phyloP scores from a whole-genome alignment of 2,888 invertebrate genomes.

The Leucozona laternaria region DNA sequence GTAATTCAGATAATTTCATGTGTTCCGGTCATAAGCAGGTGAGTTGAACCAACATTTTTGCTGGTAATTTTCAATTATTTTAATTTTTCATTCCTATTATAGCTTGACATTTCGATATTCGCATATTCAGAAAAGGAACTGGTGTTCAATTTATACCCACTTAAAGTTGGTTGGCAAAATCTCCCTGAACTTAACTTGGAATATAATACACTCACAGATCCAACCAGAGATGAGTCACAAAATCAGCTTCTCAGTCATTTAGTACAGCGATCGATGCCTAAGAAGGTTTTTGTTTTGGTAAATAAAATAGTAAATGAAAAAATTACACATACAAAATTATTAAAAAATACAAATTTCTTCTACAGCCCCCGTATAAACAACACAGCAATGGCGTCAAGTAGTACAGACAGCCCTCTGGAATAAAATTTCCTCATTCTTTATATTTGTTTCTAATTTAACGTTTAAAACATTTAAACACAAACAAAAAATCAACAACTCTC shows the following conservation, averaged over 20 bases:
- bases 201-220: slow-evolving; percentile 82
- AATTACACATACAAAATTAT: neutral
- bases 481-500: slow-evolving; percentile 47
- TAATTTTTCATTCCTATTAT: neutral
- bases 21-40: slow-evolving; percentile 97
- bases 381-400: slow-evolving; percentile 64
- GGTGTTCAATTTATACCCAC: slow-evolving; percentile 83
- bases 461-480: slow-evolving; percentile 9
- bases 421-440: slow-evolving; percentile 46
- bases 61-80: neutral
- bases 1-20: slow-evolving; percentile 92
- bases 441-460: slow-evolving; percentile 64
- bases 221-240: slow-evolving; percentile 81
- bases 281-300: slow-evolving; percentile 83
- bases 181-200: slow-evolving; percentile 82
- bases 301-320: slow-evolving; percentile 51
- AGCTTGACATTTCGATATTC: slow-evolving; percentile 83
- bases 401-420: slow-evolving; percentile 46
- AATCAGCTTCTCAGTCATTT: slow-evolving; percentile 81
- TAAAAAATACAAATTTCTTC: neutral
- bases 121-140: slow-evolving; percentile 82
- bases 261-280: slow-evolving; percentile 83
- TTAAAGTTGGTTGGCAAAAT: slow-evolving; percentile 83
- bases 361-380: slow-evolving; percentile 68
- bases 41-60: slow-evolving; percentile 23